These are phyloP conservation scores for Rhadinocentrus ornatus DNA, from an alignment of 2,797 vertebrate genomes.

Conservation along the genomic window DNA sequence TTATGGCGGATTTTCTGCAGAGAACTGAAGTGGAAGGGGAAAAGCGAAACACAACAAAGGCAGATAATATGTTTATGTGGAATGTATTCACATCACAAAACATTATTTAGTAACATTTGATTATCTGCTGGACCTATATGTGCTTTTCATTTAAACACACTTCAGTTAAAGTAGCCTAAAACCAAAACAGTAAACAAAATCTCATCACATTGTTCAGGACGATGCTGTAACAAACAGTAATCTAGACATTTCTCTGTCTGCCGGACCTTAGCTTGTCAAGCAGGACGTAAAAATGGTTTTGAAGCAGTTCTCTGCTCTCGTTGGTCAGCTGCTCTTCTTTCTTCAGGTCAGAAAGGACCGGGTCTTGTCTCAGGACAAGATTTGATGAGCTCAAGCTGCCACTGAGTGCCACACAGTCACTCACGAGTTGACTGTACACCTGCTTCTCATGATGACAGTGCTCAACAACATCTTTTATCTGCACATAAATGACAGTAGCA, in stretches of 20 bases:
- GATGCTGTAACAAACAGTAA: background rate
- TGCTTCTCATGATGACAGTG: conserved; percentile 28
- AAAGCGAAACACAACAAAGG: background rate
- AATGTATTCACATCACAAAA: background rate
- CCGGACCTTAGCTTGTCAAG: conserved; percentile 28
- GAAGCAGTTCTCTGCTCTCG: conserved; percentile 27
- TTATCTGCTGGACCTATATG: background rate
- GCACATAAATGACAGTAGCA: background rate
- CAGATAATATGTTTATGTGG: background rate
- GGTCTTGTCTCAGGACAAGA: conserved; percentile 1
- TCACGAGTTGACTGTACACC: conserved; percentile 26
- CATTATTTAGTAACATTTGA: too few relatives aligned
- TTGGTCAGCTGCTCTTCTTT: conserved; percentile 30
- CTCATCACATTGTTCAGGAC: too few relatives aligned
- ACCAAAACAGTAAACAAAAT: too few relatives aligned
- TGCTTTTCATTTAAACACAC: background rate
- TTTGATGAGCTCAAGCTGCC: background rate
- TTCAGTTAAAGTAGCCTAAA: too few relatives aligned
- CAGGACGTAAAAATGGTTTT: conserved; percentile 30
- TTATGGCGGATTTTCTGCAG: conserved; percentile 23
- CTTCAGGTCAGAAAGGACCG: conserved; percentile 10
- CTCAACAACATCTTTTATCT: conserved; percentile 35
- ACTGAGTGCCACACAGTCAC: conserved; percentile 22
- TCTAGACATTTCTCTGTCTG: background rate
- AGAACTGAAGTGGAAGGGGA: conserved; percentile 16